phyloP scores from a whole-genome alignment of 2,888 invertebrate genomes.

The Ormyrus rosae region DNA sequence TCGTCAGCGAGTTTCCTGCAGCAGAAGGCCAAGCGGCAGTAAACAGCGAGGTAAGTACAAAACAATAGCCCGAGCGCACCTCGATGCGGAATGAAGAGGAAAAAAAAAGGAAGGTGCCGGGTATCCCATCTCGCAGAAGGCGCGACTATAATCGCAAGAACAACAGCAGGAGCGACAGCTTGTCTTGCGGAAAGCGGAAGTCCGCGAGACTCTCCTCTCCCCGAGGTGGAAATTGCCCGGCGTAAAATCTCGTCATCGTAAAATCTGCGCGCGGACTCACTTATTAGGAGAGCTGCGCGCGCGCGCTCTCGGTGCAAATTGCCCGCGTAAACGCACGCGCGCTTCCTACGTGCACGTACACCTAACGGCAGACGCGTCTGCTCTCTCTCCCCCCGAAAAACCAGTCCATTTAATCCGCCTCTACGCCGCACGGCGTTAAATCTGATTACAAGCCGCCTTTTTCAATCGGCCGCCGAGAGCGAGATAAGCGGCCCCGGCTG shows the following conservation, averaged over 20 bases:
- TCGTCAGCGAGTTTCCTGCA: too few species aligned
- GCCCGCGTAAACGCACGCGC: slow-evolving; percentile 14
- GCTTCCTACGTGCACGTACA: not conserved
- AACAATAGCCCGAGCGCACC: too few species aligned
- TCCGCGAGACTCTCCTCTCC: not conserved
- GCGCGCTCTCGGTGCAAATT: not conserved
- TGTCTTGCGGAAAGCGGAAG: slow-evolving; percentile 33
- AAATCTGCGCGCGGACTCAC: slow-evolving; percentile 8
- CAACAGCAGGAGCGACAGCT: slow-evolving; percentile 32
- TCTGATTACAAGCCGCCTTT: slow-evolving; percentile 15
- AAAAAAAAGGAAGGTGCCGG: too few species aligned
- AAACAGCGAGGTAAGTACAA: too few species aligned
- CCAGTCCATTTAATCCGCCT: slow-evolving; percentile 26
- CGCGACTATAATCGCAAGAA: not conserved
- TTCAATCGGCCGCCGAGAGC: too few species aligned
- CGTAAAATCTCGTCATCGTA: slow-evolving; percentile 39
- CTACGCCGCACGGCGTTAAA: slow-evolving; percentile 1
- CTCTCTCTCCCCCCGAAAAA: not conserved
- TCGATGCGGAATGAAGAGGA: too few species aligned
- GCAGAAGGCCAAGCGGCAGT: too few species aligned
- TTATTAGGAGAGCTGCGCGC: not conserved
- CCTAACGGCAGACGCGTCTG: slow-evolving; percentile 1
- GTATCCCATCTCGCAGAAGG: slow-evolving; percentile 18
- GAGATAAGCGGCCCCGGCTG: too few species aligned
- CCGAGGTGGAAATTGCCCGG: slow-evolving; percentile 37